A percentile compares a stretch with the other conserved stretches of the same genome.
Conservation (phyloP, 2,797 vertebrate species). For the Sebastolobus altivelis region DNA sequence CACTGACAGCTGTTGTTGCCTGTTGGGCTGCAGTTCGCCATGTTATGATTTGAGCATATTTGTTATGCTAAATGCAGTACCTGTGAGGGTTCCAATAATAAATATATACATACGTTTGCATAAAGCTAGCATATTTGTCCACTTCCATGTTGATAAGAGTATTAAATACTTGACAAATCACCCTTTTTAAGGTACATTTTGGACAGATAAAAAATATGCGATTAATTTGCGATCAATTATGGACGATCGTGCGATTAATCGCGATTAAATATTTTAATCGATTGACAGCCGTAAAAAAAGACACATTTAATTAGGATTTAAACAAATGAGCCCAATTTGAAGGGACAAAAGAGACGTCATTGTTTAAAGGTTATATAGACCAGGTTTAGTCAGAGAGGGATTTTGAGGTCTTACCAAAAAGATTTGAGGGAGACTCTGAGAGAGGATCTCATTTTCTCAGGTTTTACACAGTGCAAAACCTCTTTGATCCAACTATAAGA, state of each 20-base stretch:
- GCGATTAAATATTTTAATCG: background rate
- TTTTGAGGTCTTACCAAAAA: constrained; percentile 7
- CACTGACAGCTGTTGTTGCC: too few relatives aligned
- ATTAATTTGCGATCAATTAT: too few relatives aligned
- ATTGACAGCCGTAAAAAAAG: background rate
- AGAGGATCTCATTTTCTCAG: constrained; percentile 14
- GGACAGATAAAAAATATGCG: background rate
- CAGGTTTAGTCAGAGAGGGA: background rate
- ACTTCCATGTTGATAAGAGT: too few relatives aligned
- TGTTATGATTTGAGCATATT: too few relatives aligned
- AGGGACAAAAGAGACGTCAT: constrained; percentile 8
- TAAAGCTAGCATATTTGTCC: too few relatives aligned
- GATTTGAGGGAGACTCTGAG: constrained; percentile 5
- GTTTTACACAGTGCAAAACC: constrained; percentile 14
- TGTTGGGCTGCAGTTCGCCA: too few relatives aligned
- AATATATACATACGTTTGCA: too few relatives aligned
- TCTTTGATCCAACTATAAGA: constrained; percentile 9
- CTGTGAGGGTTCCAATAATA: too few relatives aligned
- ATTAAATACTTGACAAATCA: too few relatives aligned
- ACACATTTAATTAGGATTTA: background rate
- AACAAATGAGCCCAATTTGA: background rate
- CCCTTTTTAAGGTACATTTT: too few relatives aligned
- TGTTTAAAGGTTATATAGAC: constrained; percentile 7
- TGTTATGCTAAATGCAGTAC: too few relatives aligned
- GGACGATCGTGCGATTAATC: too few relatives aligned